Percentiles rank a stretch among this genome's conserved stretches.
phyloP scores from a whole-genome alignment of 2,797 vertebrate genomes.

The Chiroxiphia lanceolata region DNA sequence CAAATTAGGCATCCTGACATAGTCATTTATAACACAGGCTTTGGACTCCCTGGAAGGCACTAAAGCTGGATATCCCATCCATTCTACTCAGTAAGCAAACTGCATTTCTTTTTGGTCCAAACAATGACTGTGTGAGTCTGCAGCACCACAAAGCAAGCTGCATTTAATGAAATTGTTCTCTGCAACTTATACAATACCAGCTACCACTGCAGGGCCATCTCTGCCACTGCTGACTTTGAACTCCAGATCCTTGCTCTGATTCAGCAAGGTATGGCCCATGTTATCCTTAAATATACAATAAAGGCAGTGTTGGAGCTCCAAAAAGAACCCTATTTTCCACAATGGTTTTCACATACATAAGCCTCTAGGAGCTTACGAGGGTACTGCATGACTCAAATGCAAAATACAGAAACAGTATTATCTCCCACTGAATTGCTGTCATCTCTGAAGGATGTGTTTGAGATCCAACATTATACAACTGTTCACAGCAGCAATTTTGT shows the following conservation, averaged over 20 bases:
- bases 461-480: conserved; percentile 27
- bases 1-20: conserved; percentile 39
- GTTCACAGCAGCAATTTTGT: conserved; percentile 20
- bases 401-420: background rate
- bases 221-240: background rate
- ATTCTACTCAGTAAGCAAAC: background rate
- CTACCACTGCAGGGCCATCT: background rate
- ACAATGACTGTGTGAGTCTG: background rate
- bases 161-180: background rate
- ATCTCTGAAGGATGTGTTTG: conserved; percentile 44
- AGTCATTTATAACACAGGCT: background rate
- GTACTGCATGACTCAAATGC: background rate
- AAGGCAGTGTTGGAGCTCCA: background rate
- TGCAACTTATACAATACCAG: background rate
- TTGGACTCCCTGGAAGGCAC: background rate
- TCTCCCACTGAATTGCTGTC: conserved; percentile 13
- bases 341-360: background rate
- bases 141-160: background rate
- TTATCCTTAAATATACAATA: background rate
- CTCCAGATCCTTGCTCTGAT: background rate
- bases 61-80: background rate
- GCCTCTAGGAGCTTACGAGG: background rate
- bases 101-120: background rate
- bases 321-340: background rate
- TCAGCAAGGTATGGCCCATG: background rate